Percentiles rank a stretch among this genome's conserved stretches.
Evolutionary conservation across 2,888 invertebrate genomes (phyloP).

Genomic region (Clusia tigrina): DNA sequence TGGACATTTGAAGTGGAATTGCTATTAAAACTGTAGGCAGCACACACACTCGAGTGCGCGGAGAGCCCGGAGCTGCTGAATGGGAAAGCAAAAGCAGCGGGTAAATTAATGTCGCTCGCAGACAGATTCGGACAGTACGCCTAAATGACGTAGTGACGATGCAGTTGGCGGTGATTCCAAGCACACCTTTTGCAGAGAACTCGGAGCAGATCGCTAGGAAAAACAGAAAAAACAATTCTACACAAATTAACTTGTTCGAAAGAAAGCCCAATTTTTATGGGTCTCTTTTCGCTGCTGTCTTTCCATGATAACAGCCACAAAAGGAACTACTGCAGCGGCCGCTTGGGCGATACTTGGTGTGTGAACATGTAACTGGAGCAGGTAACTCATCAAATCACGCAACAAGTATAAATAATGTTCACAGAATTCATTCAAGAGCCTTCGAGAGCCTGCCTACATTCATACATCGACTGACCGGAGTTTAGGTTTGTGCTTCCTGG

Average conservation of each 20-base stretch:
- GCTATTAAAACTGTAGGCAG: constrained; percentile 3
- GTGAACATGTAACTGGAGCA: neutral
- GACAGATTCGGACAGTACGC: neutral
- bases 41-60: neutral
- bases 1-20: constrained; percentile 17
- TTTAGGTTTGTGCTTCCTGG: too few relatives aligned
- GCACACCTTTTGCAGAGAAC: neutral
- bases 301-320: too few relatives aligned
- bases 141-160: constrained; percentile 37
- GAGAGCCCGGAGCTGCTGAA: neutral
- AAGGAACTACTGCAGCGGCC: too few relatives aligned
- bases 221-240: neutral
- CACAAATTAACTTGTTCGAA: too few relatives aligned
- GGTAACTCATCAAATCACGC: neutral
- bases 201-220: neutral
- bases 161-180: neutral
- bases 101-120: constrained; percentile 10
- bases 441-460: too few relatives aligned
- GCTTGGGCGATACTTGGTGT: too few relatives aligned
- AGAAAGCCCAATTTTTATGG: too few relatives aligned
- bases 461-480: too few relatives aligned
- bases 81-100: constrained; percentile 5
- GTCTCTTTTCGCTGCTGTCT: too few relatives aligned
- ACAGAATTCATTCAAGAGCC: neutral
- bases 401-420: neutral